Base-by-base conservation (phyloP, 1,140 invertebrate species). In the Mycetomoellerius zeteki region DNA sequence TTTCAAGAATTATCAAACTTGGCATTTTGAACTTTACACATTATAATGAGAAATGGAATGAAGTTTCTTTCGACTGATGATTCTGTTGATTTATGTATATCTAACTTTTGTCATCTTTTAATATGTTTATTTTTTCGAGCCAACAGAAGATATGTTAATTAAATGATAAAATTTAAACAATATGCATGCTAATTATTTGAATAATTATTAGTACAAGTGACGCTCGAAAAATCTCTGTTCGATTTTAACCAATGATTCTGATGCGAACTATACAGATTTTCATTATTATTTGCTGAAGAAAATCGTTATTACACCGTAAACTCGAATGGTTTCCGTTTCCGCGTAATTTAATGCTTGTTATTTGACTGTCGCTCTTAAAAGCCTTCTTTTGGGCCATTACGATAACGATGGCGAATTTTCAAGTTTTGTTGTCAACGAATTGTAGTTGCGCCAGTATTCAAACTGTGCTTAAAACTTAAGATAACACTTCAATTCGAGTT, bases 331-430 rank as follows among this genome's bases (percentile, higher is more conserved):
- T 69, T 69, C 24, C 24, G 21, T 47, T 47, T 69, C 37, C 37
- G 21, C 37, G 21, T 24, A 69, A 69, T 69, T 69, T 69, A 50
- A 69, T 21, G 33, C 37, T 50, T 69, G 37, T 69, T 69, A 69
- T 24, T 69, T 69, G 65, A 69, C 10, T 12, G 43, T 47, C 37
- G 14, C 21, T 37, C 65, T 69, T 50, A 50, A 69, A 69, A 69
- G 43, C 21, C 14, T 50, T 69, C 65, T 47, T n/a, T 24, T 47
- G 4, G 37, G 43, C 14, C 37, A 69, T 69, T 69, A 69, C 65
- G 65, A 50, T 69, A 47, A 69, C n/a, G 37, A 69, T 2, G 37
- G 21, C 65, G 65, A 69, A 69, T 69, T 47, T 69, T 50, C 16
- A 47, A 67, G n/a, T 69, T 47, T 43, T 16, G n/a, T 67, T 69